Evolutionary conservation across 1,140 invertebrate species (phyloP), one percentile per base, ranked within the genome.

Genomic region (Ceratosolen solmsi): DNA sequence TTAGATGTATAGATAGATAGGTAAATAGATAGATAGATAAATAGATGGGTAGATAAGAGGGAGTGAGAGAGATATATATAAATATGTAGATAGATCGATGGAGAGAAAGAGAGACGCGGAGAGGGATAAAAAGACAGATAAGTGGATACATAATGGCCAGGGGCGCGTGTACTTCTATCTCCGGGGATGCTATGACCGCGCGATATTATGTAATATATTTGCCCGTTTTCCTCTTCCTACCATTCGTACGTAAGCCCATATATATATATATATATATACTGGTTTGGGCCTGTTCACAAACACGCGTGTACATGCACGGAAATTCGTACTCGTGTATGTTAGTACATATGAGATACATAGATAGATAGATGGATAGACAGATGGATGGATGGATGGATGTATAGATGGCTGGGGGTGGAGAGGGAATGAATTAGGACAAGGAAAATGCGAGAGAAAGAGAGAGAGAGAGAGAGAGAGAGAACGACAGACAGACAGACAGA

Each of bases 151-250:
- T 49, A 65, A 77, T 65, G 56, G 11, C 30, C 56, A 51, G 25
- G 72, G 13, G 72, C 49, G 51, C 46, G 33, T 41, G 71, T 15
- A 49, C 30, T 63, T 15, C 56, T 60, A 75, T 60, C 73, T 75
- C 36, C 56, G n/a, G 54, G 49, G 72, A 70, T 46, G 38, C 65
- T 41, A 36, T 33, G 25, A 27, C 74, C 20, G 36, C 30, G 58
- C 56, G 74, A 76, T 76, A 76, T 76, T 63, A 76, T 76, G 58
- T 38, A 77, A 77, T 77, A 77, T 77, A 77, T 77, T 77, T 41
- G 36, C 27, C 38, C 41, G 15, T 20, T 63, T 25, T 60, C 25
- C 58, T n/a, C n/a, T n/a, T n/a, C n/a, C n/a, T 11, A 60, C 58
- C n/a, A 56, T 22, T 20, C n/a, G n/a, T n/a, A 56, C 17, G 9